Evolutionary conservation across 2,888 invertebrate genomes (phyloP).

Genomic region (Amphipyra tragopoginis): DNA sequence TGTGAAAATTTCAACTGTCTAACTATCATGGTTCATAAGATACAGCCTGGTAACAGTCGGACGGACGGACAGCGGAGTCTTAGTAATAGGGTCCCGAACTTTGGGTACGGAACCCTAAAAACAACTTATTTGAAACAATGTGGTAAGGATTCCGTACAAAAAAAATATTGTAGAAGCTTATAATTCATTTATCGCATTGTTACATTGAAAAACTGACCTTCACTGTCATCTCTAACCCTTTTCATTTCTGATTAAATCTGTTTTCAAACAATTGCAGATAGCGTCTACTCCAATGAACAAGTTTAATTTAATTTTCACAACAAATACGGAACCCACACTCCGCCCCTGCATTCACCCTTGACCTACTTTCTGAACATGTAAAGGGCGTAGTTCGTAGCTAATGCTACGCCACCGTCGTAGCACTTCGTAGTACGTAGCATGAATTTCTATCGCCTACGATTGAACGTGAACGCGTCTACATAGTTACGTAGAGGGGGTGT

Average conservation of each 20-base stretch:
- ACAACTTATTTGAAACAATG: no score
- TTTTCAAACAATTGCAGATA: conserved; percentile 29
- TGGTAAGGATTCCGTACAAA: no score
- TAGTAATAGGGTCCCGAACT: no score
- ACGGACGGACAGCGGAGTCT: no score
- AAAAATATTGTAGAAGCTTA: no score
- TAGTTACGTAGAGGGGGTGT: conserved; percentile 13
- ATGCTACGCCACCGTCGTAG: conserved; percentile 53
- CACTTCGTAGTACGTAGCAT: conserved; percentile 32
- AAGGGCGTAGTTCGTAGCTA: conserved; percentile 37
- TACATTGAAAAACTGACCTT: no score
- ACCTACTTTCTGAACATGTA: conserved; percentile 45
- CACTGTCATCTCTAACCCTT: not conserved
- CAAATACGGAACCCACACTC: conserved; percentile 24
- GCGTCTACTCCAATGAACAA: conserved; percentile 26
- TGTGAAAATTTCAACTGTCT: no score
- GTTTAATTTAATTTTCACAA: conserved; percentile 40
- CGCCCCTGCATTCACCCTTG: conserved; percentile 40
- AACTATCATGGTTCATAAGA: no score
- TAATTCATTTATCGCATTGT: no score
- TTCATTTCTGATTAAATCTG: conserved; percentile 6
- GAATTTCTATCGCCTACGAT: conserved; percentile 22
- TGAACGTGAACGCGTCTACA: conserved; percentile 26
- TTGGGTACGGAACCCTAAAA: no score
- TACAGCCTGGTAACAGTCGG: no score